These are phyloP conservation scores for Pyrrhosoma nymphula DNA, from an alignment of 2,888 invertebrate genomes.

Conservation along the genomic window DNA sequence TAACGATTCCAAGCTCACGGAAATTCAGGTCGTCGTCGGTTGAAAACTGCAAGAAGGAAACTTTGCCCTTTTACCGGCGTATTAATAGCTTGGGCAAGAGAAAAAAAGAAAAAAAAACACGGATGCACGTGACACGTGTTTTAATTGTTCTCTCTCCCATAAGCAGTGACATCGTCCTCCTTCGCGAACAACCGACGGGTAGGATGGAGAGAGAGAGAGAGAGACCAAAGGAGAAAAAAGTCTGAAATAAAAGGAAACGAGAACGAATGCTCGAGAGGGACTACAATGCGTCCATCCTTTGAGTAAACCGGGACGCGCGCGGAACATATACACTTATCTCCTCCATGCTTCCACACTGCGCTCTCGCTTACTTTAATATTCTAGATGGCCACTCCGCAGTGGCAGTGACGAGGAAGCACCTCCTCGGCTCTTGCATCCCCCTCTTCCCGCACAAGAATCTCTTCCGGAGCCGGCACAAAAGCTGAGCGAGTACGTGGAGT, in stretches of 20 bases:
- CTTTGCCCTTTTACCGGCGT: neutral
- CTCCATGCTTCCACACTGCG: neutral
- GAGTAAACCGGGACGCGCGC: conserved; percentile 10
- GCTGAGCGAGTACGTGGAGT: neutral
- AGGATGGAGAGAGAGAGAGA: too few species aligned
- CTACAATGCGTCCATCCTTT: conserved; percentile 21
- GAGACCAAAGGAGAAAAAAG: neutral
- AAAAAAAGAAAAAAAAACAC: neutral
- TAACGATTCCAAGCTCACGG: too few species aligned
- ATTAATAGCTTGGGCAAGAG: neutral
- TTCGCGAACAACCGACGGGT: neutral
- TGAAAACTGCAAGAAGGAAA: too few species aligned
- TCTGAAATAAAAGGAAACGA: neutral
- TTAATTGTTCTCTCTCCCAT: neutral
- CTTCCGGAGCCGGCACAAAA: neutral
- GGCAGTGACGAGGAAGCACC: neutral
- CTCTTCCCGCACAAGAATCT: neutral
- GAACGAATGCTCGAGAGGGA: neutral
- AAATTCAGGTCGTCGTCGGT: too few species aligned
- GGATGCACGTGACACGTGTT: neutral
- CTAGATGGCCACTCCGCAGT: conserved; percentile 60
- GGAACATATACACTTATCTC: neutral
- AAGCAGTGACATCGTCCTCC: neutral
- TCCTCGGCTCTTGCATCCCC: neutral
- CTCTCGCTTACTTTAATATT: conserved; percentile 55